Evolutionary conservation across 2,113 vertebrate genomes (phyloP).

Genomic region (Sterna hirundo): DNA sequence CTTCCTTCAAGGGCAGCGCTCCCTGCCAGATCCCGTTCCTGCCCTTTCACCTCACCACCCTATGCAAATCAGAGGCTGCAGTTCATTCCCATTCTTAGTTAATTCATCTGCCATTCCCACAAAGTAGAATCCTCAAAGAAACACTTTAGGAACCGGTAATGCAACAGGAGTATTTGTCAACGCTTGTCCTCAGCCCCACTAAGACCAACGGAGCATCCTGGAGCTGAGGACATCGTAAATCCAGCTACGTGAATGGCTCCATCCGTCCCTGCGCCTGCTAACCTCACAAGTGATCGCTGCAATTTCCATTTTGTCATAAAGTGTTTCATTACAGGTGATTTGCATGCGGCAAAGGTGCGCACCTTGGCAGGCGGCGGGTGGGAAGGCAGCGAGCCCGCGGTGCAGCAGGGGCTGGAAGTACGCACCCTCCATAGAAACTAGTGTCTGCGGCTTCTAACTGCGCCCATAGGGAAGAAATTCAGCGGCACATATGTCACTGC

Average conservation of each 20-base stretch:
- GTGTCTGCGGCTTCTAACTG: background rate
- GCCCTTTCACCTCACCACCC: background rate
- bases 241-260: fast-evolving
- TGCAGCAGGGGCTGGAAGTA: background rate
- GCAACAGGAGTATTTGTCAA: background rate
- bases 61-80: background rate
- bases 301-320: background rate
- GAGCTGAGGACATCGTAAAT: background rate
- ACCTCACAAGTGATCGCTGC: background rate
- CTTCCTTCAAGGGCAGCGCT: fast-evolving
- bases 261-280: background rate
- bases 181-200: background rate
- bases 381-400: fast-evolving
- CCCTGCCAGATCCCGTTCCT: background rate
- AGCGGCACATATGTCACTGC: background rate
- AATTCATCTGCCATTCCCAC: background rate
- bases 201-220: background rate
- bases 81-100: background rate
- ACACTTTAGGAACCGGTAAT: background rate
- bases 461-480: background rate
- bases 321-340: background rate
- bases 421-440: background rate
- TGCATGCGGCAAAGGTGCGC: background rate
- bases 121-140: background rate
- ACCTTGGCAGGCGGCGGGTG: fast-evolving